A percentile compares a stretch with the other conserved stretches of the same genome.
Evolutionary conservation across 1,140 invertebrate species (phyloP).

Genomic region (Pseudomyrmex gracilis): DNA sequence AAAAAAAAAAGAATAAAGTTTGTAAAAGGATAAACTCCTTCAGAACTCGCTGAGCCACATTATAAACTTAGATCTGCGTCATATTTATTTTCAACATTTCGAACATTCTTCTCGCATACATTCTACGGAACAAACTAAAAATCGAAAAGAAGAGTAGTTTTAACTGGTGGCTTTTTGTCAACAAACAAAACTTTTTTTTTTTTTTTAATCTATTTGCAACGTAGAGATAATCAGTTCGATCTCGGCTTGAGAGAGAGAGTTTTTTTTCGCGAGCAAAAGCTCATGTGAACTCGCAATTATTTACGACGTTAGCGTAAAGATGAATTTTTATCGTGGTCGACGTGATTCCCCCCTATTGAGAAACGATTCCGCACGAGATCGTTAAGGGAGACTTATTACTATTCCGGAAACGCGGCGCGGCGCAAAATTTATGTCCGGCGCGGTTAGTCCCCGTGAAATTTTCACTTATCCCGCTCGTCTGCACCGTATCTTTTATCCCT

Average conservation of each 20-base stretch:
- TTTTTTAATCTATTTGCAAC: neutral
- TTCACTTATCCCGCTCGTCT: slow-evolving; percentile 62
- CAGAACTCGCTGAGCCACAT: neutral
- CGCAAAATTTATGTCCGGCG: slow-evolving; percentile 46
- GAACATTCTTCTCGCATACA: neutral
- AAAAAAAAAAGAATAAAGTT: neutral
- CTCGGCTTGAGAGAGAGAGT: neutral
- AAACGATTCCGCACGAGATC: slow-evolving; percentile 40
- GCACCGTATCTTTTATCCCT: slow-evolving; percentile 55
- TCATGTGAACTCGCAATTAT: slow-evolving; percentile 32
- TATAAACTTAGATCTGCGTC: neutral
- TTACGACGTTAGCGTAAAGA: slow-evolving; percentile 12
- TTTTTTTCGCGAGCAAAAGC: neutral
- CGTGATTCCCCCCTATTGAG: slow-evolving; percentile 39
- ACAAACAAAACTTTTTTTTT: too few species aligned
- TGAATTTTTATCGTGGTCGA: slow-evolving; percentile 21
- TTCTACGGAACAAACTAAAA: neutral
- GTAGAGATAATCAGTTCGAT: neutral
- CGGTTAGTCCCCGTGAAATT: slow-evolving; percentile 60
- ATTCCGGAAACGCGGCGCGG: slow-evolving; percentile 22
- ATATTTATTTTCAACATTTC: neutral
- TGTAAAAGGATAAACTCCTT: too few species aligned
- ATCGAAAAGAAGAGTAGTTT: neutral
- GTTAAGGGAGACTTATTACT: slow-evolving; percentile 54
- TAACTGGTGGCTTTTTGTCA: neutral